These are phyloP conservation scores for Lobophora halterata DNA, from an alignment of 2,888 invertebrate genomes.

Conservation along the genomic window DNA sequence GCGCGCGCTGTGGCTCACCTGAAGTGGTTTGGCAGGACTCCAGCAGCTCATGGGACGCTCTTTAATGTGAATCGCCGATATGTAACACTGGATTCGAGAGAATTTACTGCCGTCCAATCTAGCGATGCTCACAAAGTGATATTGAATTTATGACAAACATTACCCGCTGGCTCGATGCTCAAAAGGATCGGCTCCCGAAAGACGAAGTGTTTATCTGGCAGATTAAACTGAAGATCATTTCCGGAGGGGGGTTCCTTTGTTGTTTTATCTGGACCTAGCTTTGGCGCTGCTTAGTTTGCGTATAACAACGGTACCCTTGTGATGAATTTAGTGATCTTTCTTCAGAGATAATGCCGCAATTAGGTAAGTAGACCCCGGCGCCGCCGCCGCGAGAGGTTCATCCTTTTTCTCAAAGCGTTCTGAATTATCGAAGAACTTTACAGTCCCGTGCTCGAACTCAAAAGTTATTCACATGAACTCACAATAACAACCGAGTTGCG, in stretches of 20 bases:
- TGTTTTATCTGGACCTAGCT: slow-evolving; percentile 29
- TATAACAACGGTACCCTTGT: slow-evolving; percentile 20
- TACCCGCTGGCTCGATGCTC: slow-evolving; percentile 31
- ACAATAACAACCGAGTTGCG: slow-evolving; percentile 12
- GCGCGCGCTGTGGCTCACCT: slow-evolving; percentile 57
- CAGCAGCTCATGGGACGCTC: slow-evolving; percentile 37
- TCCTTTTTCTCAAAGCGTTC: slow-evolving; percentile 1
- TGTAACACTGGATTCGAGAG: slow-evolving; percentile 35
- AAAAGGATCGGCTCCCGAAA: slow-evolving; percentile 31
- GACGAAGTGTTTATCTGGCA: slow-evolving; percentile 31
- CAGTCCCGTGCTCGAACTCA: slow-evolving; percentile 4
- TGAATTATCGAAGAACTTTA: not conserved
- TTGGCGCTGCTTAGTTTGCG: slow-evolving; percentile 18
- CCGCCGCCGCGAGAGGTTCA: not conserved
- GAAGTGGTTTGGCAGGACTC: slow-evolving; percentile 53
- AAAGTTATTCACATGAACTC: slow-evolving; percentile 8
- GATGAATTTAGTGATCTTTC: slow-evolving; percentile 16
- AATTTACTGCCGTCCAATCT: slow-evolving; percentile 43
- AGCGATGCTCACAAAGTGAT: slow-evolving; percentile 42
- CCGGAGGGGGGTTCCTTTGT: slow-evolving; percentile 27
- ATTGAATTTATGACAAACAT: slow-evolving; percentile 41
- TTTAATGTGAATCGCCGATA: slow-evolving; percentile 29
- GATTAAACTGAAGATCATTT: slow-evolving; percentile 31
- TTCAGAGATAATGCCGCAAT: slow-evolving; percentile 15
- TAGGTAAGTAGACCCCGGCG: slow-evolving; percentile 15